Evolutionary conservation across 2,113 vertebrate species (phyloP), one percentile per base, ranked within the genome.

Genomic region (cat (Felis catus)): DNA sequence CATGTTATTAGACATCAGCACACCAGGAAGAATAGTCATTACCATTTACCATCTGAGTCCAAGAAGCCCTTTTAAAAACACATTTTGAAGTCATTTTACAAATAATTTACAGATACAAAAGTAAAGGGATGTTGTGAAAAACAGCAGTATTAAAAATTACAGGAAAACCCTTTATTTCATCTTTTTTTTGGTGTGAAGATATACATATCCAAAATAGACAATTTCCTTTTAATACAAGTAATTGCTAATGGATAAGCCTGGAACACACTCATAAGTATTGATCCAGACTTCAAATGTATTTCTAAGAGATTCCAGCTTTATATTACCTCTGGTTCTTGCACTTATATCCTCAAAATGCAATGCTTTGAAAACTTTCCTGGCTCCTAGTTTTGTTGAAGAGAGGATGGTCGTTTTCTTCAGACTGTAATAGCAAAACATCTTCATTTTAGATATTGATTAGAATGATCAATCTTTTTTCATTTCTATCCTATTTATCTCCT

Each of bases 51-150:
- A 79, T 53, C 45, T 51, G 41, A 80, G 23, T 31, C 39, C 41
- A 92, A 31, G 39, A 27, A 36, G 33, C 41, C 23, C 31, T 80
- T 68, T 41, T 48, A 31, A 81, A 73, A 92, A 82, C 48, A 74
- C 23, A 81, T 65, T 94, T 94, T 73, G 63, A 74, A 95, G n/a
- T 88, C 33, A 76, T 89, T 79, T 82, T 92, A 55, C 7, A 71
- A 55, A 45, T 89, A 51, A 70, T 94, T 91, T 66, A 85, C 21
- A 66, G n/a, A 65, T 29, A 78, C 8, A 39, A 41, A 53, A 78
- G 65, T 74, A 31, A 91, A 68, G n/a, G 18, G 19, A 87, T 87
- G 19, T 36, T 80, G 33, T 58, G 12, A 39, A 39, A 84, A 92
- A 58, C 65, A 92, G 25, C 18, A 70, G 14, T 51, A 27, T 76